These are phyloP conservation scores for Pachyrhynchus sulphureomaculatus DNA, from an alignment of 1,140 invertebrate species.

Conservation along the genomic window DNA sequence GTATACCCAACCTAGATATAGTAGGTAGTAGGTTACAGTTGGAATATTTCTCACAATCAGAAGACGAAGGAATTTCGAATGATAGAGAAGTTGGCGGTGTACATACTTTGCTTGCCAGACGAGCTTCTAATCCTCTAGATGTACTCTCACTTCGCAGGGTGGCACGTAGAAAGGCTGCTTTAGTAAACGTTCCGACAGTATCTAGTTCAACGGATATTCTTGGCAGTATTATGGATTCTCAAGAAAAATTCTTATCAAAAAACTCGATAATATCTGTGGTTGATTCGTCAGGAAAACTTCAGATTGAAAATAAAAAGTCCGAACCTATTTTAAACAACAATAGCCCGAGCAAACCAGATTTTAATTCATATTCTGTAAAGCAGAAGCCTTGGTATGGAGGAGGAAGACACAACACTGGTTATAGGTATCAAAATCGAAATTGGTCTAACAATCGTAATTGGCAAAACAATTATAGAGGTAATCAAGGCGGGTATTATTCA, in stretches of 20 bases:
- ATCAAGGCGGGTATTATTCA: constrained; percentile 2
- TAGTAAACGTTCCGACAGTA: constrained; percentile 47
- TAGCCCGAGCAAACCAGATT: constrained; percentile 13
- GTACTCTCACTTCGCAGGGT: constrained; percentile 51
- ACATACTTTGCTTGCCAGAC: constrained; percentile 47
- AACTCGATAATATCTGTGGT: constrained; percentile 60
- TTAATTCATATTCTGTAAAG: constrained; percentile 18
- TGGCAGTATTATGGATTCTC: constrained; percentile 71
- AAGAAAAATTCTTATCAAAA: constrained; percentile 72
- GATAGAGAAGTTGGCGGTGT: constrained; percentile 48
- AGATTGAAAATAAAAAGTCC: constrained; percentile 30
- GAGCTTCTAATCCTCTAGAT: constrained; percentile 52
- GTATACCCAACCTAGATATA: constrained; percentile 54
- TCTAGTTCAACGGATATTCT: constrained; percentile 61
- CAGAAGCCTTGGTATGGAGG: constrained; percentile 15
- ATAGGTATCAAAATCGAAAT: constrained; percentile 2
- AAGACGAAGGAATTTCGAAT: constrained; percentile 52
- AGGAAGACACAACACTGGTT: constrained; percentile 5
- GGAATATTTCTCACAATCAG: constrained; percentile 58
- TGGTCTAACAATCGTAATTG: constrained; percentile 1
- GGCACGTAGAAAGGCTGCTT: constrained; percentile 55
- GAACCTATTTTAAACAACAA: constrained; percentile 12
- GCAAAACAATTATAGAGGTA: constrained; percentile 4
- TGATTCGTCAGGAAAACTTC: constrained; percentile 45
- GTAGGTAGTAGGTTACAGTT: constrained; percentile 64